Conservation (phyloP, 2,888 invertebrate genomes). For the Diarsia mendica region DNA sequence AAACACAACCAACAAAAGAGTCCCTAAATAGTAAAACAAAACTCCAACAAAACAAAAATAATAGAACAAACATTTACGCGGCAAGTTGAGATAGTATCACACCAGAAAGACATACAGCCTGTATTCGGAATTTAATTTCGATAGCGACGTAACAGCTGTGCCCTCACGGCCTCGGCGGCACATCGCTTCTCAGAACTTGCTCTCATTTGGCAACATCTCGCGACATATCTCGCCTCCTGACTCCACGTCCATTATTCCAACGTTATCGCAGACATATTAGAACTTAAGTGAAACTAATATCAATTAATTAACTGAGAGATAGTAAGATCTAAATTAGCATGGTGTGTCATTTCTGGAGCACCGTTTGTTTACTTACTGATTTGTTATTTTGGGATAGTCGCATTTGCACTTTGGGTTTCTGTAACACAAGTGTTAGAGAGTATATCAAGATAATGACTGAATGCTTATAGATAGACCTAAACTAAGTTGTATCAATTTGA, state of each 20-base stretch:
- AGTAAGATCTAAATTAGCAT: conserved; percentile 54
- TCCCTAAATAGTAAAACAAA: background rate
- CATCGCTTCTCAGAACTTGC: conserved; percentile 62
- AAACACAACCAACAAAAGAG: background rate
- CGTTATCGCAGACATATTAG: conserved; percentile 56
- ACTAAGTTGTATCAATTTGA: background rate
- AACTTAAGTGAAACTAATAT: conserved; percentile 53
- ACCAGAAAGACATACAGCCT: conserved; percentile 14
- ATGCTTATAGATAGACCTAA: background rate
- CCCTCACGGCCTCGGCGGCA: conserved; percentile 21
- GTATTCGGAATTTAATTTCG: conserved; percentile 54
- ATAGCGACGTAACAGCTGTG: conserved; percentile 61
- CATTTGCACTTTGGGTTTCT: conserved; percentile 4
- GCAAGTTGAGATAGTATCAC: conserved; percentile 27
- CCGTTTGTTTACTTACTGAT: conserved; percentile 29
- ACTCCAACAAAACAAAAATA: background rate
- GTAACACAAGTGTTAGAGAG: no score
- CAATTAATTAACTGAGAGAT: conserved; percentile 55
- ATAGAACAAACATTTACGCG: background rate
- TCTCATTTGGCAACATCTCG: conserved; percentile 62
- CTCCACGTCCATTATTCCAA: conserved; percentile 50
- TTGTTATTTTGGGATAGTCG: conserved; percentile 14
- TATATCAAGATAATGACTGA: background rate
- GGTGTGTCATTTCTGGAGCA: conserved; percentile 50
- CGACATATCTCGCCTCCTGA: conserved; percentile 52